Percentiles rank a stretch among this genome's conserved stretches.
Conservation (phyloP, 2,888 invertebrate species). For the Microctonus aethiopoides region DNA sequence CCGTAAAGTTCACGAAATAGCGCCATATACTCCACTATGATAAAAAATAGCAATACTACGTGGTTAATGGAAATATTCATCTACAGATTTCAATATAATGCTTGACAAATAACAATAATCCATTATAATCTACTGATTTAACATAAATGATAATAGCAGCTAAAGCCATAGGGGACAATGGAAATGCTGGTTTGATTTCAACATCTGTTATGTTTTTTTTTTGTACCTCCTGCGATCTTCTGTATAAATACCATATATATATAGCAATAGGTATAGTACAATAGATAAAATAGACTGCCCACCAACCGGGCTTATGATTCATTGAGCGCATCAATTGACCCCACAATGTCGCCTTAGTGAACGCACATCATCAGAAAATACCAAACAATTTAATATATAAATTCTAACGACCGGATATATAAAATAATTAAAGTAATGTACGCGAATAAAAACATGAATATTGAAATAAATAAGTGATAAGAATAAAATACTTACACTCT, state of each 20-base stretch:
- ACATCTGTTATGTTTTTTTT: background rate
- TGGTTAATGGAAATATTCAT: background rate
- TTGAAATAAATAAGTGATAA: background rate
- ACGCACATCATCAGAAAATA: slow-evolving; percentile 14
- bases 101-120: background rate
- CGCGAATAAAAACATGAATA: background rate
- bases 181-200: background rate
- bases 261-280: slow-evolving; percentile 77
- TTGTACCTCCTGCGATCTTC: slow-evolving; percentile 76
- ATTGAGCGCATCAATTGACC: slow-evolving; percentile 79
- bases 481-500: slow-evolving; percentile 78
- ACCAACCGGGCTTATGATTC: slow-evolving; percentile 84
- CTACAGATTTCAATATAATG: background rate
- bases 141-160: background rate
- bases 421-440: background rate
- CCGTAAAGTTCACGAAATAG: slow-evolving; percentile 80
- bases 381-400: background rate
- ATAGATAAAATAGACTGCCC: slow-evolving; percentile 84
- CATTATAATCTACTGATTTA: background rate
- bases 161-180: background rate
- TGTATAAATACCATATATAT: slow-evolving; percentile 78
- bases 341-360: slow-evolving; percentile 74
- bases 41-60: slow-evolving; percentile 46
- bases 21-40: slow-evolving; percentile 83
- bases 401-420: background rate